Evolutionary conservation across 1,140 invertebrate species (phyloP), one percentile per base, ranked within the genome.

Genomic region (Dendrolimus kikuchii): DNA sequence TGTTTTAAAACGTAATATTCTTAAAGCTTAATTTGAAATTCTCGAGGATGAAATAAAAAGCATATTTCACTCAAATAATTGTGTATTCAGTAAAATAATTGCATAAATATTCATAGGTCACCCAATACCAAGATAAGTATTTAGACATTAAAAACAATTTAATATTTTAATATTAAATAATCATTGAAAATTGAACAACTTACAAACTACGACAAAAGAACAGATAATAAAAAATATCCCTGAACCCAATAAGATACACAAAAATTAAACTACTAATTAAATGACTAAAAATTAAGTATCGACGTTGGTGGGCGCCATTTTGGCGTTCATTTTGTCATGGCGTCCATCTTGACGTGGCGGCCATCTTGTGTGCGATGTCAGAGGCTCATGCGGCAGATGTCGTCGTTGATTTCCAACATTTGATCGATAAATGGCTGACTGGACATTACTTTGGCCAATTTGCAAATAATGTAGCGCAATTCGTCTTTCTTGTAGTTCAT

Each of bases 401-500:
- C 91, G 49, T 92, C 87, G 79, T 96, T 95, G 53, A 95, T 93
- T 43, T 90, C 88, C 57, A 94, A 83, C 61, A 95, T 77, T 80
- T 95, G 93, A 5, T 88, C 86, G 52, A 94, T 89, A 71, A 95
- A 96, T 40, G 89, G 83, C 42, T 91, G 89, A 74, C 95, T 91
- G 38, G 88, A 82, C 62, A 95, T 87, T n/a, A 94, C 89, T 47
- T 87, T 88, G 4, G 92, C 91, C 10, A 95, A 81, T 43, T 90
- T 89, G 56, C 82, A 87, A 48, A 95, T 87, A 41, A 92, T 88
- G 43, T 82, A 72, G 23, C 89, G 74, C 9, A 96, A 77, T 41
- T 91, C 88, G 7, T 90, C 89, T 45, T 89, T 77, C 36, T 89
- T 86, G 75, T 94, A 89, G 62, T 92, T 91, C 76, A 96, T 87